Base-by-base conservation (phyloP, 2,113 vertebrate species). In the Myotis yumanensis region DNA sequence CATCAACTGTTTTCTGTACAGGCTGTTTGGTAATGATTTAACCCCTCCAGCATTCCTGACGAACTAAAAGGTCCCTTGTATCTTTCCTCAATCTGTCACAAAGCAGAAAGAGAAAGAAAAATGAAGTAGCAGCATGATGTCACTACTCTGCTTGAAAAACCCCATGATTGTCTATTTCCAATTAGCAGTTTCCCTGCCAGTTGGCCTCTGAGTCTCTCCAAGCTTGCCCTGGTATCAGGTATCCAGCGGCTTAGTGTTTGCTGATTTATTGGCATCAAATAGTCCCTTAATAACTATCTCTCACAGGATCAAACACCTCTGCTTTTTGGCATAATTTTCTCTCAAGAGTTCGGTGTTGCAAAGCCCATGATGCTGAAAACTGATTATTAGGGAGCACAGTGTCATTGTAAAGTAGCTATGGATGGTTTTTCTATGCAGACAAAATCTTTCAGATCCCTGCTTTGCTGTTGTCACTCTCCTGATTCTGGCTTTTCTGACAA, bases 251-350 rank as follows among this genome's bases (percentile, higher is more conserved):
- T 85, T 90, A 14, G 54, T 57, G 90, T 94, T 94, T 89, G 30
- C 76, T 96, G 88, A 75, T 88, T 96, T 88, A 95, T 93, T 97
- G 95, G 88, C 62, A 89, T 91, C 57, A 86, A 93, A 95, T 95
- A n/a, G 73, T 85, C 73, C 73, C 69, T 86, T 92, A 92, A 96
- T 90, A 97, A 92, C 71, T 59, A 30, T 88, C 82, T 85, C 51
- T 83, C 43, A n/a, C 5, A 57, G 95, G 88, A 93, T 94, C 90
- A 95, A 92, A 94, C 88, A 76, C 30, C 77, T 90, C 75, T 73
- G 68, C 48, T 88, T 95, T 93, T 57, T 57, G 90, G 88, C 64
- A 73, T 4, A 54, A 81, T 75, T 93, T 95, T 93, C 32, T 75
- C 59, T 76, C 15, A 88, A 87, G 51, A 66, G 37, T 87, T 85